Base-by-base conservation (phyloP, 2,113 vertebrate genomes). In the Tamias sibiricus region DNA sequence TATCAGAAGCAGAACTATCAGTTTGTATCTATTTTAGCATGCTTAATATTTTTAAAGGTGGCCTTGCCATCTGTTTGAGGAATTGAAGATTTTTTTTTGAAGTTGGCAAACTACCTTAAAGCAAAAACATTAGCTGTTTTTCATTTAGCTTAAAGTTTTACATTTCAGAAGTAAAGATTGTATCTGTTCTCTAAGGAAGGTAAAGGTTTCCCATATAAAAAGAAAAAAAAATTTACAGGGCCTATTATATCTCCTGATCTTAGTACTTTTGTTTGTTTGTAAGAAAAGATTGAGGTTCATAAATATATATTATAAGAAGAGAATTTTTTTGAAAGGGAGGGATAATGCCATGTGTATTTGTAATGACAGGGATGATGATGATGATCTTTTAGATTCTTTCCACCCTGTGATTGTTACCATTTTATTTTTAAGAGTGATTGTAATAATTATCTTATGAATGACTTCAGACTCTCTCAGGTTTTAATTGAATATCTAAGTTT, bases 41-140 rank as follows among this genome's bases (percentile, higher is more conserved):
- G 57, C 91, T 97, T 93, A 97, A 88, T 97, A 4, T 98, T 98
- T 97, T 97, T 98, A 95, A 98, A 97, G 97, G 97, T 98, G 95
- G 91, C 64, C 72, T 96, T 69, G 83, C 59, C 97, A 97, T 97
- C 96, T 97, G 97, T 96, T 87, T 95, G 94, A 97, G 90, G 87
- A 97, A 81, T 72, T 74, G 28, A 84, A 95, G 91, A 69, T 26
- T 93, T 97, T 98, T 98, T 96, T 95, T 80, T 26, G 4, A 94
- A 97, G 89, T 95, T 98, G 77, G 96, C 97, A 97, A 88, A 24
- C 85, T 95, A 95, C 97, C 97, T 98, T 98, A 98, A 94, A 96
- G 91, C 66, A 42, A 92, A 90, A 97, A 95, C 91, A 85, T 95
- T 89, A 94, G 77, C 94, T 96, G 72, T 95, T 95, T 97, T 94